Percentiles rank a stretch among this genome's conserved stretches.
These are phyloP conservation scores for Nannospalax galili DNA, from an alignment of 2,113 vertebrate species.

Conservation along the genomic window DNA sequence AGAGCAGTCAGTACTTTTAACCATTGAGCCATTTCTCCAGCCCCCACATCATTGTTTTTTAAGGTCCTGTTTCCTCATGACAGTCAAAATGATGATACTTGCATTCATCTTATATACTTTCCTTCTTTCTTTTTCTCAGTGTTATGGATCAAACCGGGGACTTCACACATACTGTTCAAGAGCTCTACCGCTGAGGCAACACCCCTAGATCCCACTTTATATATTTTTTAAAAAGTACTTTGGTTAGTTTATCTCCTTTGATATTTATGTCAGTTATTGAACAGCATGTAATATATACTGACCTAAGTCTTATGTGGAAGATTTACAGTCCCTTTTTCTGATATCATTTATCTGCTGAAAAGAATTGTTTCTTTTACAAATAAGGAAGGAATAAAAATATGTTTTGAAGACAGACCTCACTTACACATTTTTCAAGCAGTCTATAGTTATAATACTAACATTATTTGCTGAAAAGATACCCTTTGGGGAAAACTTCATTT, in stretches of 20 bases:
- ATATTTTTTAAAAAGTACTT: not conserved
- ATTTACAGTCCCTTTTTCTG: not conserved
- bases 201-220: not conserved
- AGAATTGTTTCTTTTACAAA: not conserved
- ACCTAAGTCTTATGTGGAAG: not conserved
- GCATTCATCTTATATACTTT: slow-evolving; percentile 10
- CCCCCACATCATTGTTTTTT: not conserved
- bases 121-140: not conserved
- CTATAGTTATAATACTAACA: not conserved
- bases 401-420: not conserved
- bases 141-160: not conserved
- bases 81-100: not conserved
- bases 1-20: too few relatives aligned
- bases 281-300: not conserved
- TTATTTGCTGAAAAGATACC: not conserved
- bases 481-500: not conserved
- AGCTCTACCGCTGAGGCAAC: too few relatives aligned
- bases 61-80: not conserved
- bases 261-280: not conserved
- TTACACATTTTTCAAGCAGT: not conserved
- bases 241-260: not conserved
- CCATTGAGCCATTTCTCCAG: too few relatives aligned
- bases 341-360: not conserved
- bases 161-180: not conserved
- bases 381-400: not conserved